Conservation (phyloP, 2,113 vertebrate genomes). For the Halichoerus grypus region DNA sequence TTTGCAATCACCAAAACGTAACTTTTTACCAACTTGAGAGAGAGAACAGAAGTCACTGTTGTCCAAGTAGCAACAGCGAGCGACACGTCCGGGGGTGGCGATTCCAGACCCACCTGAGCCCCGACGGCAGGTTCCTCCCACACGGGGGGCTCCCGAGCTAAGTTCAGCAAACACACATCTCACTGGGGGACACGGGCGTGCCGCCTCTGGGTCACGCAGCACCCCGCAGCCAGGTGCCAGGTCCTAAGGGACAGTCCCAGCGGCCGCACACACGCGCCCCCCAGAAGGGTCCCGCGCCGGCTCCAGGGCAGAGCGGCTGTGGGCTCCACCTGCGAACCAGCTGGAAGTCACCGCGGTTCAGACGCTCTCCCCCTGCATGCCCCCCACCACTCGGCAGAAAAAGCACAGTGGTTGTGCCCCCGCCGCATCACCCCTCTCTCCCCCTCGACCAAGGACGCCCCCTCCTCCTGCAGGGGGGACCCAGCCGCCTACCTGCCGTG, state of each 20-base stretch:
- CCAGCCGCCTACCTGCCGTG: conserved; percentile 80
- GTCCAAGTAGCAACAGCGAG: neutral
- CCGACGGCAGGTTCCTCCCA: neutral
- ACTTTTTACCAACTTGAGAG: conserved; percentile 76
- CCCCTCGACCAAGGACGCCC: neutral
- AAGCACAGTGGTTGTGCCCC: conserved; percentile 30
- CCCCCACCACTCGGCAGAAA: neutral
- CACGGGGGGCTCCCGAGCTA: neutral
- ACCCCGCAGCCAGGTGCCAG: neutral
- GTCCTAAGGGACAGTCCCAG: neutral
- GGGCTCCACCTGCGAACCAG: neutral
- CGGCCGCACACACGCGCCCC: neutral
- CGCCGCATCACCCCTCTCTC: neutral
- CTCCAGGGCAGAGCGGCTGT: neutral
- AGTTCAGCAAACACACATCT: neutral
- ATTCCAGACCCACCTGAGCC: neutral
- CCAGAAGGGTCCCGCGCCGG: fast-evolving
- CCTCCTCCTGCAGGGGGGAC: conserved; percentile 32
- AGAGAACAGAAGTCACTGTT: conserved; percentile 61
- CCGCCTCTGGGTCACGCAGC: neutral
- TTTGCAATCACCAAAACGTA: neutral
- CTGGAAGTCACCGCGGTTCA: neutral
- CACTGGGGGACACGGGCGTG: neutral
- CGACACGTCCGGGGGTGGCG: neutral
- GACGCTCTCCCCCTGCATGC: neutral